Evolutionary conservation across 23 tunicate species (phyloP).

Genomic region (Ciona savignyi): DNA sequence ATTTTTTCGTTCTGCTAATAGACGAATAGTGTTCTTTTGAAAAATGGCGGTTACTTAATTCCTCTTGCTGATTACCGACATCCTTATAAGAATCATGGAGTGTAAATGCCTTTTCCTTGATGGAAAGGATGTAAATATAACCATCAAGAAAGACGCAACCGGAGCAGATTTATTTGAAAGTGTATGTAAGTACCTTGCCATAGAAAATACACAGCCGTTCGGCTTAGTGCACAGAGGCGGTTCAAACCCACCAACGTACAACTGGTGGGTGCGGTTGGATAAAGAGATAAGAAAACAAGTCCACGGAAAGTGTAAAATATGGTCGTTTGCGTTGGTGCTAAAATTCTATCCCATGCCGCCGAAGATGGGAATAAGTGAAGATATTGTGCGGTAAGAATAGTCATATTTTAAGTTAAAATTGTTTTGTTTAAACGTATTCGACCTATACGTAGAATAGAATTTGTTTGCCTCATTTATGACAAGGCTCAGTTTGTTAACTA

Average conservation of each 20-base stretch:
- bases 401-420: too few species aligned
- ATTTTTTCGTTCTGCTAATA: too few species aligned
- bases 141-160: constrained; percentile 49
- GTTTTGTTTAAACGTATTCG: too few species aligned
- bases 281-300: constrained; percentile 46
- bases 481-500: too few species aligned
- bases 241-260: constrained; percentile 36
- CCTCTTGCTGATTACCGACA: background rate
- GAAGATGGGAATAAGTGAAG: background rate
- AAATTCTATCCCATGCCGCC: constrained; percentile 52
- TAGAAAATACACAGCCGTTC: constrained; percentile 25
- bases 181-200: constrained; percentile 60
- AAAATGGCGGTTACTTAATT: background rate
- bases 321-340: constrained; percentile 73
- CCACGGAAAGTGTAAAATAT: constrained; percentile 69
- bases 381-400: background rate
- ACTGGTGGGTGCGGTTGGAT: constrained; percentile 81
- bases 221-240: constrained; percentile 69
- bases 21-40: too few species aligned
- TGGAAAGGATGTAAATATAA: constrained; percentile 53
- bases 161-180: constrained; percentile 66
- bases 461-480: too few species aligned
- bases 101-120: constrained; percentile 76
- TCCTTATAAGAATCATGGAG: constrained; percentile 14
- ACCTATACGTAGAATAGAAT: too few species aligned